Evolutionary conservation across 1,140 invertebrate species (phyloP).

Genomic region (Doryteuthis pealeii): DNA sequence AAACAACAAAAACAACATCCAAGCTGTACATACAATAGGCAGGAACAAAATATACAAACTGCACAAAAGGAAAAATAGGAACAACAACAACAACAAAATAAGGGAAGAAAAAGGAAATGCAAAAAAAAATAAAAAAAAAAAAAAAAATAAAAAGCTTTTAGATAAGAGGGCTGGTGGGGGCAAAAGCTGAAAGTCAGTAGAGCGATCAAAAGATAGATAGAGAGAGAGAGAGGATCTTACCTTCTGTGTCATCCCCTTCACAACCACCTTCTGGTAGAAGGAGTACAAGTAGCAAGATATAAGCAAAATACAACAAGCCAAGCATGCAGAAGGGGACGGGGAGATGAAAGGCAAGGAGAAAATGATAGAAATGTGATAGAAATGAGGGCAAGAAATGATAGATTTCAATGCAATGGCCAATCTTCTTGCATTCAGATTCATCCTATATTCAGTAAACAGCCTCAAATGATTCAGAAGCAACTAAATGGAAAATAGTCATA

Average conservation of each 20-base stretch:
- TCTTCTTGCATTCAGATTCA: too few relatives aligned
- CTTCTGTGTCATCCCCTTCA: constrained; percentile 12
- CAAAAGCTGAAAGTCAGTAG: too few relatives aligned
- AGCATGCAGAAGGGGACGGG: not conserved
- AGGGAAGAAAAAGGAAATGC: not conserved
- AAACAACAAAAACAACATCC: constrained; percentile 8
- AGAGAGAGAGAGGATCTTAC: not conserved
- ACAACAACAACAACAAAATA: not conserved
- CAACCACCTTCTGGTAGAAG: constrained; percentile 3
- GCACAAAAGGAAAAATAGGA: not conserved
- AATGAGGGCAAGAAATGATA: too few relatives aligned
- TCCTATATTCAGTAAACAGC: too few relatives aligned
- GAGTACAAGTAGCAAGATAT: not conserved
- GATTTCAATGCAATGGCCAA: too few relatives aligned
- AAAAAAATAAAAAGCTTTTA: not conserved
- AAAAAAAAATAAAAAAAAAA: not conserved
- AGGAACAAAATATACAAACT: not conserved
- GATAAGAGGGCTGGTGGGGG: too few relatives aligned
- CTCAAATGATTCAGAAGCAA: too few relatives aligned
- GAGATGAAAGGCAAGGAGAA: too few relatives aligned
- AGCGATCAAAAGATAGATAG: too few relatives aligned
- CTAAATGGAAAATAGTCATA: too few relatives aligned
- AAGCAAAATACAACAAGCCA: not conserved
- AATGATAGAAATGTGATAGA: too few relatives aligned
- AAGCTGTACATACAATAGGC: not conserved